Conservation (phyloP, 1,140 invertebrate genomes). For the Drosophila lacteicornis region DNA sequence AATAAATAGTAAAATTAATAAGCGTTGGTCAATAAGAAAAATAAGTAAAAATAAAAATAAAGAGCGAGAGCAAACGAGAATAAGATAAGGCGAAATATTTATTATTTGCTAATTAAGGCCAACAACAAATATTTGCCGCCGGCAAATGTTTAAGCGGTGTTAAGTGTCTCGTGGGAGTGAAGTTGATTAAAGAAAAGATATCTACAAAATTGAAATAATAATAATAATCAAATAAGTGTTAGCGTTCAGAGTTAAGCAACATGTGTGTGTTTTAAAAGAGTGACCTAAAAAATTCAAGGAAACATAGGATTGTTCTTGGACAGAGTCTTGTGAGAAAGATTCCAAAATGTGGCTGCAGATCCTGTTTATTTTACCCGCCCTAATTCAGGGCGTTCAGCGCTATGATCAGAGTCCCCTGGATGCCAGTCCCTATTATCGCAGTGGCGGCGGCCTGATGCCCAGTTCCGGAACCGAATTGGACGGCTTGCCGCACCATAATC, state of each 20-base stretch:
- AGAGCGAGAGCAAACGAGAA: conserved; percentile 12
- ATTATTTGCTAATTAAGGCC: conserved; percentile 35
- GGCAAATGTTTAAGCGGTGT: conserved; percentile 40
- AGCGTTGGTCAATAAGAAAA: conserved; percentile 1
- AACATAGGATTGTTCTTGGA: conserved; percentile 3
- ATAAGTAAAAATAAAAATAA: conserved; percentile 1
- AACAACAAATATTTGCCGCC: conserved; percentile 39
- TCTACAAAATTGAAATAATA: not conserved
- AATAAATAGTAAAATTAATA: not conserved
- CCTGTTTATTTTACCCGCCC: conserved; percentile 40
- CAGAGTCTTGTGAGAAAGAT: not conserved
- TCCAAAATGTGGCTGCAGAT: conserved; percentile 56
- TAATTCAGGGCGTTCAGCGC: conserved; percentile 55
- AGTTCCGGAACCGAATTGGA: conserved; percentile 59
- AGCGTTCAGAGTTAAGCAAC: conserved; percentile 9
- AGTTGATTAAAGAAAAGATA: conserved; percentile 17
- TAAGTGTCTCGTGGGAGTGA: conserved; percentile 36
- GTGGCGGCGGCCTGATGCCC: conserved; percentile 51
- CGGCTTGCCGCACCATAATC: conserved; percentile 87
- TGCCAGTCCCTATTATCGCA: conserved; percentile 75
- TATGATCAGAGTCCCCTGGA: conserved; percentile 69
- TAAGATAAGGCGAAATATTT: conserved; percentile 30
- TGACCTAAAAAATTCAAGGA: not conserved
- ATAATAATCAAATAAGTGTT: conserved; percentile 10
- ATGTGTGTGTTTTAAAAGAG: conserved; percentile 25